Percentiles rank a stretch among this genome's conserved stretches.
These are phyloP conservation scores for Oscheius onirici DNA, from an alignment of 2,888 invertebrate genomes.

Conservation along the genomic window DNA sequence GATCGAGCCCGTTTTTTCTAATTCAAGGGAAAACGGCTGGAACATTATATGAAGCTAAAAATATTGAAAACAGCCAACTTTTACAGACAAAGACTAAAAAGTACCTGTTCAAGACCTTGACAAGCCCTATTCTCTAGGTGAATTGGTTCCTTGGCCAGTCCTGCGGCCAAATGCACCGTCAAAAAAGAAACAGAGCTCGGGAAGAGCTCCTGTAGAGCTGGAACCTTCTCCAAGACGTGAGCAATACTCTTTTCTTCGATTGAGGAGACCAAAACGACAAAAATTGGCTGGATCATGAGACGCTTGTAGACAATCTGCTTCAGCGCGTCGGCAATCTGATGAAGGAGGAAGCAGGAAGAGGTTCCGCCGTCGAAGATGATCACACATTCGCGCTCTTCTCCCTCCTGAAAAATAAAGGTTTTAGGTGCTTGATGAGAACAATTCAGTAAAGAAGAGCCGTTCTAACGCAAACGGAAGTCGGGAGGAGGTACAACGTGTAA, in stretches of 20 bases:
- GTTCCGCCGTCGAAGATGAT: conserved; percentile 52
- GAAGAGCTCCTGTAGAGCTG: conserved; percentile 25
- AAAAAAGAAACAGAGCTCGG: conserved; percentile 40
- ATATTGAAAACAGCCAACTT: too few relatives aligned
- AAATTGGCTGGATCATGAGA: conserved; percentile 47
- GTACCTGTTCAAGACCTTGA: conserved; percentile 32
- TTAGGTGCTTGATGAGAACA: too few relatives aligned
- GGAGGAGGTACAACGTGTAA: too few relatives aligned
- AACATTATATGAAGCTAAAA: too few relatives aligned
- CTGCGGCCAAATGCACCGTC: conserved; percentile 44
- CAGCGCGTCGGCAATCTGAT: conserved; percentile 50
- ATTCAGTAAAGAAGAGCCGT: too few relatives aligned
- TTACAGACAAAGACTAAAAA: neutral
- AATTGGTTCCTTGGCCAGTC: conserved; percentile 26
- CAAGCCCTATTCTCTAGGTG: conserved; percentile 26
- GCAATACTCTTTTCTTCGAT: conserved; percentile 22
- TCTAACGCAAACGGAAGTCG: too few relatives aligned
- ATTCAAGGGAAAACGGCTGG: too few relatives aligned
- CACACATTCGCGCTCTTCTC: conserved; percentile 46
- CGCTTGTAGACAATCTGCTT: conserved; percentile 43
- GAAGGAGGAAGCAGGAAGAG: conserved; percentile 43
- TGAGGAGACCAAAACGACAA: conserved; percentile 11
- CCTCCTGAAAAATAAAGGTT: conserved; percentile 37
- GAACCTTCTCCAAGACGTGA: conserved; percentile 22
- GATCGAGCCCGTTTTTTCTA: too few relatives aligned